Conservation (phyloP, 2,888 invertebrate species). For the Orthonevra nobilis region DNA sequence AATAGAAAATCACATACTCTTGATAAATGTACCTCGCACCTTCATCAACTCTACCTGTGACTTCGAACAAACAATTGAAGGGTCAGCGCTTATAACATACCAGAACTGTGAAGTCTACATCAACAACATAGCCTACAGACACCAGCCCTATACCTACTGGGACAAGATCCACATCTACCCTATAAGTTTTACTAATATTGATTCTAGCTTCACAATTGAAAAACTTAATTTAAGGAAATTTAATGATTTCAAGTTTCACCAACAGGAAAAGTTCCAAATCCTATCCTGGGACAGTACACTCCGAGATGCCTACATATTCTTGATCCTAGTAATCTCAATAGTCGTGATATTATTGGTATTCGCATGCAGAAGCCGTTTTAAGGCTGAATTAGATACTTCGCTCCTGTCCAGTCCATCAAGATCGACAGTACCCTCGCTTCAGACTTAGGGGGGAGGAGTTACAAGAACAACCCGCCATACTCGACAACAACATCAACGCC, state of each 20-base stretch:
- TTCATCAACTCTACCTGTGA: constrained; percentile 9
- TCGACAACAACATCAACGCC: too few relatives aligned
- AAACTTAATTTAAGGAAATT: constrained; percentile 1
- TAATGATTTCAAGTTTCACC: constrained; percentile 14
- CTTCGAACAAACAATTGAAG: constrained; percentile 11
- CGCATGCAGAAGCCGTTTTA: constrained; percentile 5
- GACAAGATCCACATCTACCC: constrained; percentile 14
- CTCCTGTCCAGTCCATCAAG: constrained; percentile 24
- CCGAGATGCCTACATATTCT: constrained; percentile 2
- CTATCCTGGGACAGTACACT: constrained; percentile 12
- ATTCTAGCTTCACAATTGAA: constrained; percentile 7
- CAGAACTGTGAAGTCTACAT: constrained; percentile 8
- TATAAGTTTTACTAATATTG: not conserved
- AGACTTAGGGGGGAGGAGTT: constrained; percentile 24
- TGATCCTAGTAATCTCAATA: not conserved
- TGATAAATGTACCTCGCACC: constrained; percentile 14
- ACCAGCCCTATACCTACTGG: not conserved
- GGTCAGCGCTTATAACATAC: constrained; percentile 13
- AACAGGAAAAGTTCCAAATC: constrained; percentile 6
- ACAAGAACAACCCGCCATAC: too few relatives aligned
- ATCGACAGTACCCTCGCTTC: constrained; percentile 11
- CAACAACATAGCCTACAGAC: constrained; percentile 4
- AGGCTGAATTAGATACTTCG: not conserved
- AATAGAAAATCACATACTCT: constrained; percentile 21
- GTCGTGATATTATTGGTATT: not conserved